These are phyloP conservation scores for Trilocha varians DNA, from an alignment of 2,888 invertebrate genomes.

Conservation along the genomic window DNA sequence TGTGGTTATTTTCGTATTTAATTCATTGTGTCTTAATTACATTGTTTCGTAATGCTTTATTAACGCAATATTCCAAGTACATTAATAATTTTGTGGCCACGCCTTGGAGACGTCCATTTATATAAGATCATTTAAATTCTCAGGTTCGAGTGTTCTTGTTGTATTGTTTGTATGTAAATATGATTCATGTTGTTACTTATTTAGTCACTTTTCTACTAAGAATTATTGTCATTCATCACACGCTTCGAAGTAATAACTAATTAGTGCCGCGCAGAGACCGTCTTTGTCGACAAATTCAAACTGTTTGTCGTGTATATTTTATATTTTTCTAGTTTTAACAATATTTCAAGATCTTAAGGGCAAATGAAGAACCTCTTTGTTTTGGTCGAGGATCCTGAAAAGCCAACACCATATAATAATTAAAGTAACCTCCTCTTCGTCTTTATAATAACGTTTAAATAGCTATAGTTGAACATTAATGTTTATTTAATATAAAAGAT, in stretches of 20 bases:
- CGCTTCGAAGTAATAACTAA: constrained; percentile 36
- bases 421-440: no score
- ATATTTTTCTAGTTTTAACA: no score
- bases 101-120: constrained; percentile 3
- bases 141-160: neutral
- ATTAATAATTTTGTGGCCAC: no score
- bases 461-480: no score
- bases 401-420: no score
- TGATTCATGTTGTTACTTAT: constrained; percentile 39
- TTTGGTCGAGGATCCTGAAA: no score
- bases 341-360: no score
- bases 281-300: constrained; percentile 13
- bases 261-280: constrained; percentile 21
- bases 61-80: neutral
- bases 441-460: no score
- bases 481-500: no score
- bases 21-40: neutral
- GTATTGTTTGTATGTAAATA: constrained; percentile 32
- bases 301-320: neutral
- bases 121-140: neutral
- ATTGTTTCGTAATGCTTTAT: neutral
- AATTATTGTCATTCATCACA: constrained; percentile 42
- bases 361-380: no score
- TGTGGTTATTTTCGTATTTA: neutral
- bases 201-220: constrained; percentile 44